Evolutionary conservation across 92 coral and sea anemone species (phyloP).

Genomic region (Umimayanthus kanabou): DNA sequence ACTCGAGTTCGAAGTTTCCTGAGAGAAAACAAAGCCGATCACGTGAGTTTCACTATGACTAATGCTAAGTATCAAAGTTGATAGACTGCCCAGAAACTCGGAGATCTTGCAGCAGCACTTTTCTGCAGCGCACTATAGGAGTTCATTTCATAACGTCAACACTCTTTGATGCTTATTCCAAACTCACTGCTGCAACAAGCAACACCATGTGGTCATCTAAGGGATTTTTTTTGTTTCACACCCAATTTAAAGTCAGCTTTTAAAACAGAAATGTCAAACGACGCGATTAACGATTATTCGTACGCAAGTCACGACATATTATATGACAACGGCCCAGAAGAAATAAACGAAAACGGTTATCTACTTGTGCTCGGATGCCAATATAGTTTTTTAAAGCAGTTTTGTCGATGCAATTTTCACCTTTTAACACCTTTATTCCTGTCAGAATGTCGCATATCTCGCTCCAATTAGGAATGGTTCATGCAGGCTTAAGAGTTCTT

Average conservation of each 20-base stretch:
- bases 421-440: constrained; percentile 19
- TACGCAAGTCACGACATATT: neutral
- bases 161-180: neutral
- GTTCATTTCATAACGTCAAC: neutral
- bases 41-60: neutral
- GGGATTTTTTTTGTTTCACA: neutral
- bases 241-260: neutral
- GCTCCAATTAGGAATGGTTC: neutral
- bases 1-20: constrained; percentile 24
- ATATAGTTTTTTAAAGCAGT: neutral
- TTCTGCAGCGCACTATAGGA: neutral
- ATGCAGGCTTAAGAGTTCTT: neutral
- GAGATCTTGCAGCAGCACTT: too few species aligned
- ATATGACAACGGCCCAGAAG: neutral
- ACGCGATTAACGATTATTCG: neutral
- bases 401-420: neutral
- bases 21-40: neutral
- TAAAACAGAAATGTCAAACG: neutral
- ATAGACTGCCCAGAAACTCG: neutral
- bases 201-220: neutral
- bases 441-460: neutral
- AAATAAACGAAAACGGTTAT: neutral
- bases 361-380: constrained; percentile 4
- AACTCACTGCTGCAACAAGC: neutral
- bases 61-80: neutral